These are phyloP conservation scores for Enteromius thamalakanensis DNA, from an alignment of 2,797 vertebrate species.

Conservation along the genomic window DNA sequence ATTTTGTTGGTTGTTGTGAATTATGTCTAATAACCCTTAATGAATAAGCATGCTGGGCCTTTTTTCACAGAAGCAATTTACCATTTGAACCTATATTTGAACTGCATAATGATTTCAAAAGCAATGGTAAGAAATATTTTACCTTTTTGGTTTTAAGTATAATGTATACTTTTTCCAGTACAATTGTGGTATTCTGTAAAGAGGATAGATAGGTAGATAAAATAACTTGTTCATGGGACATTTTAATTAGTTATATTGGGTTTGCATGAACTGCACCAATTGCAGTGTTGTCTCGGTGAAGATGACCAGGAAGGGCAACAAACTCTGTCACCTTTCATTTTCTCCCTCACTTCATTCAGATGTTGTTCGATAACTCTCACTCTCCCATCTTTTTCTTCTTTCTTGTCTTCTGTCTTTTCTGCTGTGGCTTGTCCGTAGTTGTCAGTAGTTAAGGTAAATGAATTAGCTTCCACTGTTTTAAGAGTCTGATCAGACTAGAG, in stretches of 20 bases:
- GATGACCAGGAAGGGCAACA: not conserved
- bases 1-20: not conserved
- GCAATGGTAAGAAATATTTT: not conserved
- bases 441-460: constrained; percentile 10
- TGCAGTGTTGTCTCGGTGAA: not conserved
- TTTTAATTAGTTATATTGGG: not conserved
- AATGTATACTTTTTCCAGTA: not conserved
- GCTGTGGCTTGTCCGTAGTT: not conserved
- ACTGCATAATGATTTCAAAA: not conserved
- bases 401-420: not conserved
- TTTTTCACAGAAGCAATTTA: not conserved
- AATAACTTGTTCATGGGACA: not conserved
- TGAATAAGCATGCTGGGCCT: not conserved
- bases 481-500: not conserved
- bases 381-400: not conserved
- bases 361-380: constrained; percentile 19
- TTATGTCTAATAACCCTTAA: not conserved
- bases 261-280: not conserved
- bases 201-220: not conserved
- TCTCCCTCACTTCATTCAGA: constrained; percentile 59
- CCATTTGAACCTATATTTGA: not conserved
- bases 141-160: not conserved
- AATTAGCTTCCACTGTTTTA: not conserved
- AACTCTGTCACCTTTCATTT: constrained; percentile 62
- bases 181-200: not conserved